Evolutionary conservation across 1,140 invertebrate genomes (phyloP), one percentile per base, ranked within the genome.

Genomic region (Listronotus bonariensis): DNA sequence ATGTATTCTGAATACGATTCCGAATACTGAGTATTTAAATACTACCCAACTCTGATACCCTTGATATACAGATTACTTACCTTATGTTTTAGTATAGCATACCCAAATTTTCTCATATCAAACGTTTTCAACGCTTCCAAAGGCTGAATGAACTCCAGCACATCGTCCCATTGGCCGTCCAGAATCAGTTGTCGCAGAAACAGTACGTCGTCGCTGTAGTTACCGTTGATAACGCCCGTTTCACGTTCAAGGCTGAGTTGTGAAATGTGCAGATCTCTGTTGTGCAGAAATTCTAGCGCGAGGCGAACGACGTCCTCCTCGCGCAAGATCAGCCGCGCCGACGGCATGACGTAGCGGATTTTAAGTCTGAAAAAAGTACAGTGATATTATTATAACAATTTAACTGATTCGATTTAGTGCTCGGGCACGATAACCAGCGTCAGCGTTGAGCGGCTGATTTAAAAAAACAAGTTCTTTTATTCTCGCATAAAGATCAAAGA

Each of bases 91-190:
- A 95, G 82, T 52, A 98, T 91, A 14, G 89, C 82, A 74, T 94
- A 98, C 58, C 85, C 87, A 76, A 97, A 96, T 75, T 88, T 88
- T 65, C 90, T 86, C 75, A 86, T 86, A 72, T 94, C 88, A 76
- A 93, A 94, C 34, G 87, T 84, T 68, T 88, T 88, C 0, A 95
- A 80, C 3, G 87, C 85, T 78, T 93, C 90, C n/a, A 99, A 81
- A 0, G 96, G 96, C 80, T 98, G 93, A 53, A 98, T 91, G 79
- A 98, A 99, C 74, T 98, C 94, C 14, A 97, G 81, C 1, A 93
- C 95, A 80, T 98, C 95, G 80, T 99, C 96, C 96, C 96, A 98
- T 81, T 97, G 95, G 20, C 97, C 97, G 80, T 98, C 96, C 10
- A 98, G 84, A 68, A 98, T 96, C 10, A 98, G 84, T 80, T 93